Base-by-base conservation (phyloP, 2,888 invertebrate species). In the Trissolcus brochymenae region DNA sequence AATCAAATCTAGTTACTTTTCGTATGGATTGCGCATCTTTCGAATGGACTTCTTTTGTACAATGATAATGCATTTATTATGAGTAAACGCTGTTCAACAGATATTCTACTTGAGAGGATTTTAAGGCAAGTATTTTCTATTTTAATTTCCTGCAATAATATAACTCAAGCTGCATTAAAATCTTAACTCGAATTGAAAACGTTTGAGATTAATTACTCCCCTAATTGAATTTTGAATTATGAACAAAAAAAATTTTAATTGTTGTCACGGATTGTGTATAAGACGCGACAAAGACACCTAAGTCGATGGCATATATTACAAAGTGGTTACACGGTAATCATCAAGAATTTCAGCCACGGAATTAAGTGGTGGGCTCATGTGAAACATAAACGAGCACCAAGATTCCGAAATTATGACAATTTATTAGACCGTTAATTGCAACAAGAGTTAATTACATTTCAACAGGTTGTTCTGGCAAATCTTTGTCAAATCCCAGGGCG, bases 381-480 rank as follows among this genome's bases (percentile, higher is more conserved):
- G 50, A 61, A 60, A 66, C 55, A 59, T 43, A 66, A 55, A 57
- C 64, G 66, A 3, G 16, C 14, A 4, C 25, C 41, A 59, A 29
- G 29, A 43, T 50, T 56, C 46, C 65, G 49, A 53, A 72, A 46
- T 57, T 61, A 64, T 29, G 50, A 57, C 67, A 70, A 70, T 76
- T 76, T 70, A 60, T 64, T 70, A 50, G 11, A 49, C 54, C 68
- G 17, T 17, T 75, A 35, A 35, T 35, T 35, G 35, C 35, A 35
- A 35, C 35, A 49, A 46, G 46, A 46, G 11, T 29, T 75, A 68
- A 75, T 75, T 75, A 35, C 75, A 50, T 53, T 53, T 35, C 68
- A 68, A 68, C 75, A 75, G 68, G 75, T 75, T 75, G 68, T 75
- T 68, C 57, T 51, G 53, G 43, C 19, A 67, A 65, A 57, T 62